Base-by-base conservation (phyloP, 2,113 vertebrate genomes). In the Alouatta palliata region DNA sequence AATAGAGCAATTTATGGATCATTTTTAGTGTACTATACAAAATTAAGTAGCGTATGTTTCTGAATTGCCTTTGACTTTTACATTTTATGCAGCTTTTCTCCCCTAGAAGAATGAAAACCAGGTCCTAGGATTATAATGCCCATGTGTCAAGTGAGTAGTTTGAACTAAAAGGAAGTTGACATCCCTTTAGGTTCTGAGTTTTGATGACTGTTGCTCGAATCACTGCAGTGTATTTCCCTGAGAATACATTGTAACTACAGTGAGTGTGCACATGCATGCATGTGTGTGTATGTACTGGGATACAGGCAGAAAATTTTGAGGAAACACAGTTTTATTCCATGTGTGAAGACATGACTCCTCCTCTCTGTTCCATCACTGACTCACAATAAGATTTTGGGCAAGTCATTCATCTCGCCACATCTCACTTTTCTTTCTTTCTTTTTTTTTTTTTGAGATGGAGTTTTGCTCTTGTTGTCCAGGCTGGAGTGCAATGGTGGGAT, bases 21-120 rank as follows among this genome's bases (percentile, higher is more conserved):
- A 37, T 77, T 86, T 64, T 86, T 47, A 49, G 35, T 27, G 56
- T 64, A 73, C 37, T 10, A n/a, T 79, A 16, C 23, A 83, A n/a
- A 93, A 84, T 58, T 70, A 56, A 89, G 30, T 83, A 88, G 40
- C 79, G 93, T 47, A 37, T 89, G 43, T 75, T 94, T 81, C 32
- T 81, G 45, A 84, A 56, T 83, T 61, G 66, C 35, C 25, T 19
- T 64, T 13, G 19, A 58, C 70, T 6, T 70, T 90, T 82, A 77
- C 56, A 45, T 71, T 89, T 64, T 66, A 87, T 5, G 35, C 17
- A 37, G 32, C n/a, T 45, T 45, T 79, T 95, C 54, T 20, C 19
- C 30, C 11, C 37, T 61, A 47, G n/a, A 56, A 61, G 58, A 83
- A 61, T 87, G 37, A 91, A 93, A 95, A 64, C 27, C 45, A 83